Conservation (phyloP, 2,888 invertebrate species). For the Leptothorax acervorum region DNA sequence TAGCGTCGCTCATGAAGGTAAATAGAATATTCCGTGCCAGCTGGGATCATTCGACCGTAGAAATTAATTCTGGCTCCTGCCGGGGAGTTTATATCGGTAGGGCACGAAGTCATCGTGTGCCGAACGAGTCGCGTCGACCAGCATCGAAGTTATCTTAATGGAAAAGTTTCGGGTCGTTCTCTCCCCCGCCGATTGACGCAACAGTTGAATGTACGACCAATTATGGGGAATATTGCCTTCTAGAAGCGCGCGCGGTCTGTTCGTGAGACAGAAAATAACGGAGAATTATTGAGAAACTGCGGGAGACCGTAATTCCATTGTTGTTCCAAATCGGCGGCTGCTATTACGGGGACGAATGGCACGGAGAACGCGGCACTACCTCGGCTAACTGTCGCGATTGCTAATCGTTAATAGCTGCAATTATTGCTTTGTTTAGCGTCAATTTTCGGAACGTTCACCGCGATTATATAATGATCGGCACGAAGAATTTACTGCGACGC, state of each 20-base stretch:
- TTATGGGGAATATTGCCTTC: slow-evolving; percentile 45
- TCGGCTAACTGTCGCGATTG: neutral
- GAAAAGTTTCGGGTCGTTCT: slow-evolving; percentile 41
- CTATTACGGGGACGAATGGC: neutral
- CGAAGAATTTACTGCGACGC: neutral
- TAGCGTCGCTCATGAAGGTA: slow-evolving; percentile 70
- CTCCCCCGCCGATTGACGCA: slow-evolving; percentile 36
- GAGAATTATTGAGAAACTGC: slow-evolving; percentile 42
- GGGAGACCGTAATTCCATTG: slow-evolving; percentile 33
- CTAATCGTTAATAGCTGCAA: neutral
- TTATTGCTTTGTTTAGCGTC: slow-evolving; percentile 3
- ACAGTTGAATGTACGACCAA: slow-evolving; percentile 51
- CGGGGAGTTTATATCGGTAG: slow-evolving; percentile 11
- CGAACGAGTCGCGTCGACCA: slow-evolving; percentile 19
- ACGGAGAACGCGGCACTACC: neutral
- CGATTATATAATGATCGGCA: neutral
- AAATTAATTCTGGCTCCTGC: slow-evolving; percentile 66
- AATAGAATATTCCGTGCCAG: slow-evolving; percentile 71
- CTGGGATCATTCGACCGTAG: slow-evolving; percentile 63
- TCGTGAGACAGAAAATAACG: slow-evolving; percentile 37
- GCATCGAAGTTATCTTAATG: slow-evolving; percentile 51
- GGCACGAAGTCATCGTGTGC: slow-evolving; percentile 42
- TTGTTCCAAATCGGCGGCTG: slow-evolving; percentile 5
- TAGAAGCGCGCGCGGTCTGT: neutral
- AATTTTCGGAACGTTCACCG: neutral